Evolutionary conservation across 2,888 invertebrate species (phyloP).

Genomic region (Cephalotes varians): DNA sequence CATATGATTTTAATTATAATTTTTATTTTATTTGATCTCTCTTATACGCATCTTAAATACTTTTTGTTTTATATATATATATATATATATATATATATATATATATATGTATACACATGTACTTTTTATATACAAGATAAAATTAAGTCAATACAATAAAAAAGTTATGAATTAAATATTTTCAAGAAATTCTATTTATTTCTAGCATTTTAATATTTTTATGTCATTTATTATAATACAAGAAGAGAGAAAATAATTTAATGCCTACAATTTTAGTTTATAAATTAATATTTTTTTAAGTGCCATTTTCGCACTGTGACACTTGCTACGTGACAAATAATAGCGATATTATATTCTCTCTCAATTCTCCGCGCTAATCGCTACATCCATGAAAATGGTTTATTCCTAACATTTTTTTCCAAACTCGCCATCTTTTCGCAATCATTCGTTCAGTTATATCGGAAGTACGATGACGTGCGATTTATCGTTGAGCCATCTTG

Average conservation of each 20-base stretch:
- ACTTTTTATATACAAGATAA: neutral
- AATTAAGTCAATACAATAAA: neutral
- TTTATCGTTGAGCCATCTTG: slow-evolving; percentile 34
- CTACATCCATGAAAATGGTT: neutral
- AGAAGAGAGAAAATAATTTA: neutral
- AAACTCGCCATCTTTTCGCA: slow-evolving; percentile 38
- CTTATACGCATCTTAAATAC: neutral
- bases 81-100: neutral
- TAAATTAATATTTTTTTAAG: neutral
- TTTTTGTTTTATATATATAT: neutral
- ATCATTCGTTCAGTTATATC: slow-evolving; percentile 1
- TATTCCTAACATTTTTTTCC: neutral
- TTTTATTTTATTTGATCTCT: neutral
- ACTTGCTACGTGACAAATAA: neutral
- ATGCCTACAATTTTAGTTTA: neutral
- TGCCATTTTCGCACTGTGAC: neutral
- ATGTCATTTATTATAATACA: neutral
- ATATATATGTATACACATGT: neutral
- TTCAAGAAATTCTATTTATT: neutral
- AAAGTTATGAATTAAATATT: slow-evolving; percentile 1
- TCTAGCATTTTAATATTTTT: neutral
- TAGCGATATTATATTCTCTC: neutral
- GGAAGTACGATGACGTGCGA: slow-evolving; percentile 35
- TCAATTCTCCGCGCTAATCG: neutral
- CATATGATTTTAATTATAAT: neutral